Base-by-base conservation (phyloP, 2,797 vertebrate species). In the Babyrousa celebensis region DNA sequence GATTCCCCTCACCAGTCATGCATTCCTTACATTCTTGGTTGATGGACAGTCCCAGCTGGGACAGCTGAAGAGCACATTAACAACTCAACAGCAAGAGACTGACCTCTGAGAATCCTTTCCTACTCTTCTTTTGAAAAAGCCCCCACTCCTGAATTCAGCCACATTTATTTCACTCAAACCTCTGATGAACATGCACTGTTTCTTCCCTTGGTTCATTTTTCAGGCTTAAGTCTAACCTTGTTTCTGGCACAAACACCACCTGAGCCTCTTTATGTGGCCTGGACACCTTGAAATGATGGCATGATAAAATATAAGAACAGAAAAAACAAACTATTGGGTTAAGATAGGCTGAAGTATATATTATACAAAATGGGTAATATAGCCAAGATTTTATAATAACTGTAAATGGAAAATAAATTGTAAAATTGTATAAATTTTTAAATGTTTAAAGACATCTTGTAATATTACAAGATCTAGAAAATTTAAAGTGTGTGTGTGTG, bases 41-140 rank as follows among this genome's bases (percentile, higher is more conserved):
- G 95, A 97, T 74, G 78, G 94, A 94, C 94, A 95, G 82, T 54
- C 79, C 92, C 97, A 96, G n/a, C 95, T 98, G 91, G 67, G 60
- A 78, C 94, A 94, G 88, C 96, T 97, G 85, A 97, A 48, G 62
- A 74, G 71, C 77, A 48, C 21, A 52, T 88, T 74, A 88, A 82
- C 93, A 48, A n/a, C 20, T 95, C 89, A 80, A 14, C 29, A 91
- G 88, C 92, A 56, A 88, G 75, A 83, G 32, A 21, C 62, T n/a
- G 58, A 43, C 56, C 91, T 88, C 77, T n/a, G 43, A 89, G 80
- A 85, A 88, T 9, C 72, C 58, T 23, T 78, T 86, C 48, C 68
- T 8, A 29, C 43, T 74, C 25, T 93, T 94, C 23, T 68, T 80
- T 67, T 40, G 90, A 94, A 85, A 67, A 15, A 83, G 85, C 25